Evolutionary conservation across 2,113 vertebrate species (phyloP).

Genomic region (Trematocara variabile): DNA sequence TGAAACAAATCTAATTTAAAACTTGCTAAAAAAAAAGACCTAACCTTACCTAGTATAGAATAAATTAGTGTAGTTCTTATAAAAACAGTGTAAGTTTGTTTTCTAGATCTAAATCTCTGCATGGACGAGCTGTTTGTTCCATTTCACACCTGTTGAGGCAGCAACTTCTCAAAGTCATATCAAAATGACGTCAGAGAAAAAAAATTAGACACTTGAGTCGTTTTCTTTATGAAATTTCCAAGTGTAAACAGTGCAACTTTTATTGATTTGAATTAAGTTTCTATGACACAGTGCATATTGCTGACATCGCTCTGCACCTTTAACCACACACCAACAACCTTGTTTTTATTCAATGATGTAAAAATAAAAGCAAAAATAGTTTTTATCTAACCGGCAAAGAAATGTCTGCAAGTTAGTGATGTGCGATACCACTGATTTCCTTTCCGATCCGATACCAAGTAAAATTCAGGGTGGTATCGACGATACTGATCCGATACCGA

Average conservation of each 20-base stretch:
- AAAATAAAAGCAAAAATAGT: not conserved
- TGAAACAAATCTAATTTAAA: not conserved
- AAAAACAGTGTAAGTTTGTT: not conserved
- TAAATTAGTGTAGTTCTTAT: not conserved
- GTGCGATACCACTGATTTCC: too few species aligned
- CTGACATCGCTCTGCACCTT: slow-evolving; percentile 31
- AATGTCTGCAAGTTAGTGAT: not conserved
- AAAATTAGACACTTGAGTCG: not conserved
- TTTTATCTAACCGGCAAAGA: not conserved
- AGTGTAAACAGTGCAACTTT: slow-evolving; percentile 71
- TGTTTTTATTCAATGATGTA: not conserved
- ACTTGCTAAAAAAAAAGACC: not conserved
- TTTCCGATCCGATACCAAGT: too few species aligned
- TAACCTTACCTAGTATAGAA: not conserved
- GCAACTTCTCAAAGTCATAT: not conserved
- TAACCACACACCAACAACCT: not conserved
- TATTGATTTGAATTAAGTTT: slow-evolving; percentile 57
- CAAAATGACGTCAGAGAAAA: not conserved
- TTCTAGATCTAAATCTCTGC: not conserved
- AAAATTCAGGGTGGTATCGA: too few species aligned
- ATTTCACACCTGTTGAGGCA: not conserved
- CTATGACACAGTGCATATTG: slow-evolving; percentile 21
- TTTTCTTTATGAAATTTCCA: slow-evolving; percentile 1
- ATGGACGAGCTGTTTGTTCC: not conserved
- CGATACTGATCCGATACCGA: too few species aligned